Evolutionary conservation across 2,888 invertebrate species (phyloP).

Genomic region (Sesia apiformis): DNA sequence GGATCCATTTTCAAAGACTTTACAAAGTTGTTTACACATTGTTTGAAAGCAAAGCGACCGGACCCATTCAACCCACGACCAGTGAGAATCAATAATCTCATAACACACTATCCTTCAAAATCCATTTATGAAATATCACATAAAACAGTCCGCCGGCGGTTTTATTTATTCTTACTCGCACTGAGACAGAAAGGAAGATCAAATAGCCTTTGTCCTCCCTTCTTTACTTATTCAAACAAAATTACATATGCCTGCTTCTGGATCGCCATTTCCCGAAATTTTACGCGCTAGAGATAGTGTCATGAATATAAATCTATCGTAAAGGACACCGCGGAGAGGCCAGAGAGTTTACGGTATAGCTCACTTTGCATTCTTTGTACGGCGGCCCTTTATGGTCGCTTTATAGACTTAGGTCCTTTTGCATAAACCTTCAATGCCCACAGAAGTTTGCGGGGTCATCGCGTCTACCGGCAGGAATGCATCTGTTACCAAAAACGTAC

Average conservation of each 20-base stretch:
- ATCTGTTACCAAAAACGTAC: no score
- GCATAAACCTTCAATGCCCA: slow-evolving; percentile 51
- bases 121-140: slow-evolving; percentile 65
- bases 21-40: not conserved
- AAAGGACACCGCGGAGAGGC: slow-evolving; percentile 64
- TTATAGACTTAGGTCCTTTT: slow-evolving; percentile 68
- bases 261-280: slow-evolving; percentile 73
- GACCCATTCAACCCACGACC: not conserved
- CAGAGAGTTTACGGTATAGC: slow-evolving; percentile 58
- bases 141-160: slow-evolving; percentile 51
- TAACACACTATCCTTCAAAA: slow-evolving; percentile 52
- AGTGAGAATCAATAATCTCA: slow-evolving; percentile 49
- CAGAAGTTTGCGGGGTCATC: slow-evolving; percentile 3
- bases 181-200: slow-evolving; percentile 53
- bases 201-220: slow-evolving; percentile 72
- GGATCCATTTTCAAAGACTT: not conserved
- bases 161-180: slow-evolving; percentile 57
- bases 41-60: not conserved
- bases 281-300: slow-evolving; percentile 70
- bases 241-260: slow-evolving; percentile 72
- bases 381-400: slow-evolving; percentile 62
- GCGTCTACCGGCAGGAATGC: not conserved
- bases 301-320: slow-evolving; percentile 75
- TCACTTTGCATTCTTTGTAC: slow-evolving; percentile 73
- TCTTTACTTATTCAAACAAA: slow-evolving; percentile 74